Evolutionary conservation across 2,888 invertebrate genomes (phyloP).

Genomic region (Malacosoma neustria): DNA sequence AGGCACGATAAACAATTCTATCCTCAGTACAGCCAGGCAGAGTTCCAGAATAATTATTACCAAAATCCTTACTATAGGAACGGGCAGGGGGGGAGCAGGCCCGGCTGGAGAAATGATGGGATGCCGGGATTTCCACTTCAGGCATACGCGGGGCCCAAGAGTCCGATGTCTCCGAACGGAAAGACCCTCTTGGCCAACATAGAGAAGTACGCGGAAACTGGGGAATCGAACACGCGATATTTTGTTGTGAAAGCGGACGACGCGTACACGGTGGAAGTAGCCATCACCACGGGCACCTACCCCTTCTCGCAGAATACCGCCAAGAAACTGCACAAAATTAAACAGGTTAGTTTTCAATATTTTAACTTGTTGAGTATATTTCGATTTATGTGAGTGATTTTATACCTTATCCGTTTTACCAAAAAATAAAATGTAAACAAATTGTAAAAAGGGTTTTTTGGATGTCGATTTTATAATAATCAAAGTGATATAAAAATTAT

Average conservation of each 20-base stretch:
- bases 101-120: constrained; percentile 29
- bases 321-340: constrained; percentile 74
- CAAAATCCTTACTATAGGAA: constrained; percentile 37
- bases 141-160: constrained; percentile 34
- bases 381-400: too few species aligned
- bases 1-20: constrained; percentile 31
- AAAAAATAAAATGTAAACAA: too few species aligned
- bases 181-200: constrained; percentile 50
- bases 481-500: too few species aligned
- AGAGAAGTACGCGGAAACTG: constrained; percentile 43
- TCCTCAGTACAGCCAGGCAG: constrained; percentile 32
- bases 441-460: too few species aligned
- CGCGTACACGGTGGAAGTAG: constrained; percentile 69
- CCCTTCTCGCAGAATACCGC: constrained; percentile 77
- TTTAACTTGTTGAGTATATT: too few species aligned
- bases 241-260: constrained; percentile 78
- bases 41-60: constrained; percentile 33
- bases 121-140: constrained; percentile 36
- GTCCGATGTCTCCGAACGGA: constrained; percentile 51
- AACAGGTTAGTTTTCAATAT: constrained; percentile 72
- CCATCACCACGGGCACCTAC: constrained; percentile 70
- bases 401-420: too few species aligned
- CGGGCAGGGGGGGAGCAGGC: constrained; percentile 29
- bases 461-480: too few species aligned
- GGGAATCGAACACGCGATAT: constrained; percentile 45